Evolutionary conservation across 1,140 invertebrate species (phyloP).

Genomic region (Pseudomyrmex pallidus): DNA sequence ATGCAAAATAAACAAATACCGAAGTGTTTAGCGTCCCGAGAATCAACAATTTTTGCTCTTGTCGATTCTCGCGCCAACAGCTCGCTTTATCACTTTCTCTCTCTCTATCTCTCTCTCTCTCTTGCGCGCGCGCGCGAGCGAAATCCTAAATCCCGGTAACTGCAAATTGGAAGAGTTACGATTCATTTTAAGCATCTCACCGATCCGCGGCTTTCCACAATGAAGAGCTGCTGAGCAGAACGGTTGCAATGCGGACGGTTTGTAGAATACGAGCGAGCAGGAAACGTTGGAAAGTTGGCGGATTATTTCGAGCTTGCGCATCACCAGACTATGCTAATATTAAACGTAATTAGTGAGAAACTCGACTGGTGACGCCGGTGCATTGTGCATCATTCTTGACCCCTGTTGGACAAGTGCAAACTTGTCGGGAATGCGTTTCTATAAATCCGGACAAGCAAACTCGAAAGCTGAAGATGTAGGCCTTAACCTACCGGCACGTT

Average conservation of each 20-base stretch:
- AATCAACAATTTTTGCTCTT: background rate
- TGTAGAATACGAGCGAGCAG: slow-evolving; percentile 23
- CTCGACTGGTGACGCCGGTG: slow-evolving; percentile 30
- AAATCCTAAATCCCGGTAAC: slow-evolving; percentile 27
- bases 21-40: too few relatives aligned
- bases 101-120: too few relatives aligned
- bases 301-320: slow-evolving; percentile 37
- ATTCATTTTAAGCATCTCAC: background rate
- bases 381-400: slow-evolving; percentile 41
- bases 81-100: background rate
- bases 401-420: slow-evolving; percentile 47
- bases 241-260: background rate
- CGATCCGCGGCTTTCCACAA: slow-evolving; percentile 18
- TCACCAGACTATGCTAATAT: slow-evolving; percentile 28
- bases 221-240: background rate
- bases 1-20: background rate
- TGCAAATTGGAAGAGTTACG: slow-evolving; percentile 39
- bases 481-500: slow-evolving; percentile 5
- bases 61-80: background rate
- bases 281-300: slow-evolving; percentile 28
- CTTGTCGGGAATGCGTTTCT: slow-evolving; percentile 40
- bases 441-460: background rate
- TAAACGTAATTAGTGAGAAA: slow-evolving; percentile 53
- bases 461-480: slow-evolving; percentile 20
- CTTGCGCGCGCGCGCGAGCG: background rate